Base-by-base conservation (phyloP, 2,888 invertebrate species). In the Stenolophus ochropezus region DNA sequence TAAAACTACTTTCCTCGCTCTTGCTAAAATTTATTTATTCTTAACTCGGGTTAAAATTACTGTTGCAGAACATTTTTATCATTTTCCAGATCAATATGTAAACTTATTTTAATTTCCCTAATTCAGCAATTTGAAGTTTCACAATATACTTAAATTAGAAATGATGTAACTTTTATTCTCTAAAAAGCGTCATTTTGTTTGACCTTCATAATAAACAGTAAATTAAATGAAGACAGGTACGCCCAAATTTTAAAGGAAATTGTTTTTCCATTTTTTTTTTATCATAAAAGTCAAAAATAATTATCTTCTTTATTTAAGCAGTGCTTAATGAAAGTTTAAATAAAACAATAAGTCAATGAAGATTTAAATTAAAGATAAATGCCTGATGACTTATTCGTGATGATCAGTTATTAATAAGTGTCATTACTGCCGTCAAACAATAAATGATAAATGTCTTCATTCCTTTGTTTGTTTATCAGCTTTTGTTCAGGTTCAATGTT, bases 21-120 rank as follows among this genome's bases (percentile, higher is more conserved):
- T 69, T 69, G 65, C 65, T 33, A 33, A 69, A 69, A 69, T 33
- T 33, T 69, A 69, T 69, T 69, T 69, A 27, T 69, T 69, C 65
- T 69, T 69, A 69, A 18, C 18, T 69, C 42, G 6, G 65, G 6
- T 69, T 27, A 69, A 69, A 69, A 69, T 69, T 69, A 33, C 65
- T 69, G 65, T 42, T 69, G 65, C 18, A 14, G 33, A 33, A 69
- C 33, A 33, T 18, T 69, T 69, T 69, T 69, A 69, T 69, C 65
- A 69, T 33, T 14, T 69, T 33, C 14, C 27, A 18, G 65, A 69
- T 69, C 65, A 33, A 65, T 65, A 69, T 65, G 65, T n/a, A 58
- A 58, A 21, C 27, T 33, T 65, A 16, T 25, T 65, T 65, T 65
- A 65, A 65, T 69, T 61, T 25, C n/a, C n/a, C 23, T 61, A 61